Base-by-base conservation (phyloP, 2,888 invertebrate genomes). In the Drosophila trichaetosa region DNA sequence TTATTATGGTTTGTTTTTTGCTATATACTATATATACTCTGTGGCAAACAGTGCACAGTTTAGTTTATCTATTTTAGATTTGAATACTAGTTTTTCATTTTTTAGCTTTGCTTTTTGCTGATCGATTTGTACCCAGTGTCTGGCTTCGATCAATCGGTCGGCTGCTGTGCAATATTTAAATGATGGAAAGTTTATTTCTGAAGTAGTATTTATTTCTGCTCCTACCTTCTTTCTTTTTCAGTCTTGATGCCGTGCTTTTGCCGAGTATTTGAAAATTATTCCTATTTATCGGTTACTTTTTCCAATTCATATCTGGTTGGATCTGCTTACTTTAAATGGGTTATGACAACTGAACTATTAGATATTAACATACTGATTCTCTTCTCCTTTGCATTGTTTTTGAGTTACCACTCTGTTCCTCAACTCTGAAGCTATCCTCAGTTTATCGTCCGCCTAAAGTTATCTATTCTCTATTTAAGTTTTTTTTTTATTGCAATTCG, bases 31-130 rank as follows among this genome's bases (percentile, higher is more conserved):
- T 27, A 29, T 3, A 42, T 5, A n/a, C n/a, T 36, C 18, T 36
- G 54, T 36, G 21, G 53, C 49, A 49, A 27, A 27, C 18, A 49
- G 49, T 27, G 27, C 49, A 49, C 49, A 27, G 49, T 27, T 49
- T 49, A 27, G 27, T 29, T 49, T 5, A 16, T 49, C 16, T 29
- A 29, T 49, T 27, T 27, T 11, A 6, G 18, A 49, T 27, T 27
- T 49, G 49, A 18, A 49, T 49, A 16, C 46, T 7, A 46, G 46
- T 27, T 27, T 18, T 27, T 27, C 5, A 16, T 16, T 46, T 24
- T 46, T 7, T n/a, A 11, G 18, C 11, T 29, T 51, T 51, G 27
- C 5, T 51, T n/a, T 11, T 51, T 29, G 27, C 18, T 29, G 29
- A 29, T 51, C 27, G 1, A 27, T 6, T 27, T 49, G 24, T 11